These are phyloP conservation scores for Aphelenchoides bicaudatus DNA, from an alignment of 2,888 invertebrate species.

Conservation along the genomic window DNA sequence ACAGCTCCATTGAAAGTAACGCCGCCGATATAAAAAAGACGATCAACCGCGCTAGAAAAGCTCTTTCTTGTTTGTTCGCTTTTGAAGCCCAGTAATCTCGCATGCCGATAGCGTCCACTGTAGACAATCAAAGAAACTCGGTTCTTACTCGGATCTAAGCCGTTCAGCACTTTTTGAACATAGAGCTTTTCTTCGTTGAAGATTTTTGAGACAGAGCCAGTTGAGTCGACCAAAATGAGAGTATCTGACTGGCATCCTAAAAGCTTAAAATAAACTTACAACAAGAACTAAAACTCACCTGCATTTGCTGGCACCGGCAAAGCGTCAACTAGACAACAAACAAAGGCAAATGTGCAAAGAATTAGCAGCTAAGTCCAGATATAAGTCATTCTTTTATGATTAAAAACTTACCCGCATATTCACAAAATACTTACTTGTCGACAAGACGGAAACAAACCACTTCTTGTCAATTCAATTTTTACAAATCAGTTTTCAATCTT, in stretches of 20 bases:
- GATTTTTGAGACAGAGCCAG: slow-evolving; percentile 23
- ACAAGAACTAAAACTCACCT: no score
- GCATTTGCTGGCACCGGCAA: no score
- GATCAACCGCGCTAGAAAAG: slow-evolving; percentile 3
- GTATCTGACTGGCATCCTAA: slow-evolving; percentile 18
- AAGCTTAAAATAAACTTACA: no score
- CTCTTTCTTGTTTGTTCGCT: slow-evolving; percentile 10
- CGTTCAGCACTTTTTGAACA: slow-evolving; percentile 22
- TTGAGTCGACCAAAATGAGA: slow-evolving; percentile 25
- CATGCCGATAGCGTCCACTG: slow-evolving; percentile 19
- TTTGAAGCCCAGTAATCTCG: slow-evolving; percentile 12
- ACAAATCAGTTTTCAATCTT: not conserved
- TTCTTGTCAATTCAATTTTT: not conserved
- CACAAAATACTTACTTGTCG: no score
- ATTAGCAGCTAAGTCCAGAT: no score
- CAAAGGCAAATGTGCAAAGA: no score
- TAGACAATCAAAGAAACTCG: slow-evolving; percentile 22
- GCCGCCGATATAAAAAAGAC: slow-evolving; percentile 29
- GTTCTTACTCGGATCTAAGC: slow-evolving; percentile 13
- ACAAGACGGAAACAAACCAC: not conserved
- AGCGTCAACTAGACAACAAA: no score
- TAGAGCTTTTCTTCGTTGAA: slow-evolving; percentile 21
- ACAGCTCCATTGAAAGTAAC: slow-evolving; percentile 45
- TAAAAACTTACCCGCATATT: no score
- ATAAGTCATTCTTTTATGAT: no score